A percentile compares a stretch with the other conserved stretches of the same genome.
Conservation (phyloP, 2,888 invertebrate species). For the Anthophora plumipes region DNA sequence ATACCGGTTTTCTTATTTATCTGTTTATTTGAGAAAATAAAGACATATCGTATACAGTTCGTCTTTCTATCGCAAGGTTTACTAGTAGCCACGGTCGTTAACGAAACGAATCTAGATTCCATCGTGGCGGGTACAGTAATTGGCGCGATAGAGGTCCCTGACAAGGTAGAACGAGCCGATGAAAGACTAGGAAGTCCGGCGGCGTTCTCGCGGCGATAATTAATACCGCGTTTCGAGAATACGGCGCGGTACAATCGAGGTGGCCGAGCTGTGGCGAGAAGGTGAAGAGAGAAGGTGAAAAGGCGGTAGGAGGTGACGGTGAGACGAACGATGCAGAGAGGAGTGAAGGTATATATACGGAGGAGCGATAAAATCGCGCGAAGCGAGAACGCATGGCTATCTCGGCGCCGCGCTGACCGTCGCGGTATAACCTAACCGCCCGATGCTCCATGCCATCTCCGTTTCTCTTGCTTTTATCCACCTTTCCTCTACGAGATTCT, state of each 20-base stretch:
- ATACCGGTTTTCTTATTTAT: too few relatives aligned
- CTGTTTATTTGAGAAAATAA: too few relatives aligned
- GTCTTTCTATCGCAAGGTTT: too few relatives aligned
- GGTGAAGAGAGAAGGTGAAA: conserved; percentile 48
- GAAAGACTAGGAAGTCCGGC: conserved; percentile 42
- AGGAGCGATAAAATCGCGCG: conserved; percentile 77
- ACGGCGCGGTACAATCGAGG: conserved; percentile 5
- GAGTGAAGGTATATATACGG: conserved; percentile 40
- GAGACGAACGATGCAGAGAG: conserved; percentile 59
- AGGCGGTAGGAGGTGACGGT: conserved; percentile 53
- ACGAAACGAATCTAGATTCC: conserved; percentile 14
- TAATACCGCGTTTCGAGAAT: conserved; percentile 53
- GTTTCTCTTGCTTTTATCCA: conserved; percentile 21
- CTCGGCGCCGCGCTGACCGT: conserved; percentile 69
- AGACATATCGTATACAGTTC: too few relatives aligned
- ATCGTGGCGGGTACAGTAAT: conserved; percentile 14
- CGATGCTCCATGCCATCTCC: conserved; percentile 21
- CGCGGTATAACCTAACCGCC: conserved; percentile 33
- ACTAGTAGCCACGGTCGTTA: conserved; percentile 13
- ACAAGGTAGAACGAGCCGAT: conserved; percentile 19
- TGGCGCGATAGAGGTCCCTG: conserved; percentile 17
- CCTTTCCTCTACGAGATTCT: conserved; percentile 11
- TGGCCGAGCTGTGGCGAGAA: not conserved
- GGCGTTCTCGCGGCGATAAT: conserved; percentile 47
- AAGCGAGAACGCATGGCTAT: conserved; percentile 71